Evolutionary conservation across 1,140 invertebrate species (phyloP).

Genomic region (Harpegnathos saltator): DNA sequence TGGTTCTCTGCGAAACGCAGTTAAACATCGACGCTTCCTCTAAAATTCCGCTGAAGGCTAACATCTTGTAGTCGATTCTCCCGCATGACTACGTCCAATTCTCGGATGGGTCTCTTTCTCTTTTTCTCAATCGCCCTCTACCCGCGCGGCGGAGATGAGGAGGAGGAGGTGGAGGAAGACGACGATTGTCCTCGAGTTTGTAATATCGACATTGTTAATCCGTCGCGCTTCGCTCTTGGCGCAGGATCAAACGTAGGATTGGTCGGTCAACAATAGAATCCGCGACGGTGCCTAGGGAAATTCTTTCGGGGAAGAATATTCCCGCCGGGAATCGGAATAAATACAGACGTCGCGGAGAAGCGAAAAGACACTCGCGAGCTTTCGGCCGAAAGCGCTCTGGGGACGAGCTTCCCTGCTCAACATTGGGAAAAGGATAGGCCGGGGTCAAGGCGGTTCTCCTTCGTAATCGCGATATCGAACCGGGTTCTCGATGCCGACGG

Average conservation of each 20-base stretch:
- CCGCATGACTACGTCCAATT: constrained; percentile 37
- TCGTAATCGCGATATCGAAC: constrained; percentile 50
- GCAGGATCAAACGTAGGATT: constrained; percentile 55
- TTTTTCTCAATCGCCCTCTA: not conserved
- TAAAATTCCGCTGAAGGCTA: constrained; percentile 27
- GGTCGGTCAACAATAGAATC: constrained; percentile 70
- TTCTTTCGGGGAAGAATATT: constrained; percentile 41
- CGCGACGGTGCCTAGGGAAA: constrained; percentile 41
- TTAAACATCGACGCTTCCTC: constrained; percentile 11
- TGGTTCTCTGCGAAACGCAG: constrained; percentile 3
- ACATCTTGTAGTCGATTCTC: constrained; percentile 24
- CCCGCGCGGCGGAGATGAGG: too few relatives aligned
- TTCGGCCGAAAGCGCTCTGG: constrained; percentile 43
- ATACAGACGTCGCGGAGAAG: constrained; percentile 7
- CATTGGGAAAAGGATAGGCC: constrained; percentile 39
- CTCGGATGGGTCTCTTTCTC: not conserved
- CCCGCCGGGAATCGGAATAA: constrained; percentile 38
- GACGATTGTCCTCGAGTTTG: constrained; percentile 14
- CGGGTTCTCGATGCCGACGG: not conserved
- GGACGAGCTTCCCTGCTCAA: constrained; percentile 18
- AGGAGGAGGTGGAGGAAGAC: too few relatives aligned
- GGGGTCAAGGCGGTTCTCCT: constrained; percentile 52
- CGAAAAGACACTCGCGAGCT: constrained; percentile 46
- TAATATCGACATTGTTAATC: constrained; percentile 72
- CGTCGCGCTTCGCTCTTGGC: constrained; percentile 65